A percentile compares a stretch with the other conserved stretches of the same genome.
Evolutionary conservation across 2,797 vertebrate genomes (phyloP).

Genomic region (Furcifer pardalis): DNA sequence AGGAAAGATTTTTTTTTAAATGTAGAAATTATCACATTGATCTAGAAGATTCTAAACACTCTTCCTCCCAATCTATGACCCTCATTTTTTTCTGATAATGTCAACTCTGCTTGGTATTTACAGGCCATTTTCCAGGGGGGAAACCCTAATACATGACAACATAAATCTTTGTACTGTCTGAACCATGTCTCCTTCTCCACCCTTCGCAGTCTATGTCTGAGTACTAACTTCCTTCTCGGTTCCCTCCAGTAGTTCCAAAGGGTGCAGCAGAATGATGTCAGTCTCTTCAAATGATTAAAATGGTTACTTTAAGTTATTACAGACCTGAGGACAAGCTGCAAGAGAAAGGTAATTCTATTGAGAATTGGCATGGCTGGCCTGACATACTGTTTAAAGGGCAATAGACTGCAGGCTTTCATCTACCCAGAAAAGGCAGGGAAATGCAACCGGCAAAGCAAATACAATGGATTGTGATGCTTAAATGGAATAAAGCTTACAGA

Average conservation of each 20-base stretch:
- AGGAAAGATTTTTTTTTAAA: background rate
- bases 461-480: background rate
- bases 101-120: background rate
- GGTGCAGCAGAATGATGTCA: constrained; percentile 11
- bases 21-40: background rate
- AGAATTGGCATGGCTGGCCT: constrained; percentile 24
- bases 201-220: background rate
- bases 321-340: constrained; percentile 10
- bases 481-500: background rate
- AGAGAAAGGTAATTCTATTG: constrained; percentile 21
- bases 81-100: background rate
- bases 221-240: background rate
- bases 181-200: background rate
- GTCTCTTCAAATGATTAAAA: background rate
- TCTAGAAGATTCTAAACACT: background rate
- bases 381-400: constrained; percentile 14
- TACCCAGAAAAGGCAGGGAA: background rate
- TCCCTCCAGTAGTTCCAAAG: background rate
- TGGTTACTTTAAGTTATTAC: background rate
- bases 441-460: background rate
- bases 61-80: background rate
- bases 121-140: background rate
- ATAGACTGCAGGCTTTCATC: background rate
- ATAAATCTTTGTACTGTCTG: background rate
- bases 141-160: background rate